Evolutionary conservation across 2,113 vertebrate genomes (phyloP), one percentile per base, ranked within the genome.

Genomic region (Cavia porcellus): DNA sequence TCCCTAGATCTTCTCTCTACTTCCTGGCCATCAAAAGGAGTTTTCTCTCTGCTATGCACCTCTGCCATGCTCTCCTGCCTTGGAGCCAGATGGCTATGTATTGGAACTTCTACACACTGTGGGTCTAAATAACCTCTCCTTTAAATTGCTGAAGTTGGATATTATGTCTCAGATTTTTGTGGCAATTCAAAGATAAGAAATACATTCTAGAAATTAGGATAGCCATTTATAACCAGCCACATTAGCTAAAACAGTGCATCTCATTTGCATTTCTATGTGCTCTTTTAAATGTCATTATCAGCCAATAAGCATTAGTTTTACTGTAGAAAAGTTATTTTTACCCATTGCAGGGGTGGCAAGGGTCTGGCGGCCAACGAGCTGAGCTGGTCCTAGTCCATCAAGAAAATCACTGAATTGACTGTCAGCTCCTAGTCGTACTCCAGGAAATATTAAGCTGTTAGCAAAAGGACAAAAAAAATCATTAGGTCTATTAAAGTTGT

Each of bases 321-420:
- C 19, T 79, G 10, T 22, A 57, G 28, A 35, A 61, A 59, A 62
- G 28, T 64, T 2, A 59, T 70, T 96, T 99, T 99, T 98, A 99
- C 99, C 99, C 97, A 99, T 99, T 72, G 99, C 99, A 92, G 99
- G 99, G 0, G 99, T 99, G 92, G 99, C 99, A 90, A 99, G 99
- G 0, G 99, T 99, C 97, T 99, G 99, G 90, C 99, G 98, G 84
- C 99, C 99, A 96, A 99, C 99, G 94, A 99, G 98, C 98, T 99
- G 99, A 50, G 99, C 99, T 17, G 99, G 99, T 95, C 99, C 99
- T 79, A 99, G 97, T 57, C 99, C 99, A 97, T 99, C 99, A 32
- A 99, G 99, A 98, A 99, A 99, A 98, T 99, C 99, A 90, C 99
- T 99, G 97, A 99, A 99, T 95, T 99, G 99, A 98, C 99, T 99